These are phyloP conservation scores for Euura lappo DNA, from an alignment of 1,140 invertebrate genomes.

Conservation along the genomic window DNA sequence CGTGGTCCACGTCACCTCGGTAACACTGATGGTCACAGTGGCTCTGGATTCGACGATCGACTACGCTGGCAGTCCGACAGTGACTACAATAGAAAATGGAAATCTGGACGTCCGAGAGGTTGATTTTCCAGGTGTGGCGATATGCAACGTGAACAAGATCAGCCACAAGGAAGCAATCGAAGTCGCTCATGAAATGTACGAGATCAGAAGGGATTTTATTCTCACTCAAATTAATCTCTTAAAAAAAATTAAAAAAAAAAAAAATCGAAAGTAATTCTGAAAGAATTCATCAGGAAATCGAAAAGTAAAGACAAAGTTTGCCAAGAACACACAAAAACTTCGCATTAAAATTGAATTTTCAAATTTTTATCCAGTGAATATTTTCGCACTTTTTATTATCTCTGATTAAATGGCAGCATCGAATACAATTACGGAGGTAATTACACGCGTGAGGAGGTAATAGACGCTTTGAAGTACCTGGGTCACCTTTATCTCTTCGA, in stretches of 20 bases:
- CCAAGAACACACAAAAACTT: background rate
- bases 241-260: background rate
- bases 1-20: background rate
- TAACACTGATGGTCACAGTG: background rate
- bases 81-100: conserved; percentile 6
- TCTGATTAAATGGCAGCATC: background rate
- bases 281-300: too few species aligned
- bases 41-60: background rate
- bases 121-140: conserved; percentile 11
- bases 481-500: conserved; percentile 26
- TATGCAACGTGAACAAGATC: conserved; percentile 16
- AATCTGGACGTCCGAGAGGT: conserved; percentile 7
- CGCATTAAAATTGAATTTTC: background rate
- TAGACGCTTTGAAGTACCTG: conserved; percentile 19
- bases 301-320: too few species aligned
- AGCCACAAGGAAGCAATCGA: background rate
- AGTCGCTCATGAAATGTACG: conserved; percentile 7
- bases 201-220: background rate
- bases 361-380: background rate
- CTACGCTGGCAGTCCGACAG: background rate
- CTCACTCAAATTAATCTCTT: background rate
- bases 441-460: conserved; percentile 15
- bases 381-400: background rate
- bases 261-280: too few species aligned
- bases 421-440: background rate